Evolutionary conservation across 2,888 invertebrate genomes (phyloP).

Genomic region (Andrena hattorfiana): DNA sequence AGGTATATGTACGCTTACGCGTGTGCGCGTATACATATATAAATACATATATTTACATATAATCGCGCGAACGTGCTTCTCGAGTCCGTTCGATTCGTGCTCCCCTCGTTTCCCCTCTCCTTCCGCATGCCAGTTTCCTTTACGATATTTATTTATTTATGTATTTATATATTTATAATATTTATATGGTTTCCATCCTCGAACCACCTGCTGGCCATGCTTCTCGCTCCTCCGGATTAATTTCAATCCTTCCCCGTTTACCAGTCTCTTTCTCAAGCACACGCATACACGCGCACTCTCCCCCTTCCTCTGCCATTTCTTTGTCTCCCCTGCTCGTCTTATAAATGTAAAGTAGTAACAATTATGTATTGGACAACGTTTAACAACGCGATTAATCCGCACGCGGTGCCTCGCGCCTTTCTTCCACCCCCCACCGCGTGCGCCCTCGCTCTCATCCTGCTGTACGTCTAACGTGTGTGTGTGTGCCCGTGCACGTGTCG

Average conservation of each 20-base stretch:
- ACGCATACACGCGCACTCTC: conserved; percentile 18
- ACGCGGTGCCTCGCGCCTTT: conserved; percentile 6
- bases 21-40: conserved; percentile 57
- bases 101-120: too few species aligned
- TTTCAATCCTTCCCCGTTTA: not conserved
- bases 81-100: conserved; percentile 16
- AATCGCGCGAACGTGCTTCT: conserved; percentile 31
- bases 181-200: conserved; percentile 28
- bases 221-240: not conserved
- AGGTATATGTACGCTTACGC: conserved; percentile 46
- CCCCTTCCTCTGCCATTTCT: not conserved
- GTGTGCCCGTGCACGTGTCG: conserved; percentile 10
- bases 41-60: conserved; percentile 64
- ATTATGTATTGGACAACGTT: conserved; percentile 78
- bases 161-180: conserved; percentile 57
- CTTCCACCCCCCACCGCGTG: not conserved
- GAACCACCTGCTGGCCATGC: not conserved
- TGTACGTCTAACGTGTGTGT: conserved; percentile 10
- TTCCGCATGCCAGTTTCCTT: conserved; percentile 9
- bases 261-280: not conserved
- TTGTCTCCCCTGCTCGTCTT: conserved; percentile 35
- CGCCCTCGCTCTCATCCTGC: not conserved
- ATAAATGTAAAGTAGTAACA: conserved; percentile 75
- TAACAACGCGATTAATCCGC: conserved; percentile 75
- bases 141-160: conserved; percentile 22